These are phyloP conservation scores for Drymodes brunneopygia DNA, from an alignment of 2,113 vertebrate genomes.

Conservation along the genomic window DNA sequence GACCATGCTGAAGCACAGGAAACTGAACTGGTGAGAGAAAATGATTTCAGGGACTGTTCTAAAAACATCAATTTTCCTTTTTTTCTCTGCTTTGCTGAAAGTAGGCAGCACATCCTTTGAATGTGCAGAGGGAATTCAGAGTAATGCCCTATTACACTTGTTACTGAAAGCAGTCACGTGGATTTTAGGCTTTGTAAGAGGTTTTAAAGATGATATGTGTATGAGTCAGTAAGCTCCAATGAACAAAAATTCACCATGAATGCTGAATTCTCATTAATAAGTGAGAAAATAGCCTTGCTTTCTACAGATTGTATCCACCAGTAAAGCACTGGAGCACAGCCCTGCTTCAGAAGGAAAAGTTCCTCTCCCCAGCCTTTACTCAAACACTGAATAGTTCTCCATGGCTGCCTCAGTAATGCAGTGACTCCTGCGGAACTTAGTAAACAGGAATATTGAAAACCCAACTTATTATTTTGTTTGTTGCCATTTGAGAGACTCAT, in stretches of 20 bases:
- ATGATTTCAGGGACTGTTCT: neutral
- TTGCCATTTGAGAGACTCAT: conserved; percentile 34
- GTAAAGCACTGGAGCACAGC: neutral
- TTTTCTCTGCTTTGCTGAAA: neutral
- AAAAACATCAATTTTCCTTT: neutral
- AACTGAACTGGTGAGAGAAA: neutral
- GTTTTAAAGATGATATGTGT: neutral
- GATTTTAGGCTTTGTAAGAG: neutral
- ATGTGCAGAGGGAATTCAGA: neutral
- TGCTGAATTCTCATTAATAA: neutral
- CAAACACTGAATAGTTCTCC: neutral
- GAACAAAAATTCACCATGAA: neutral
- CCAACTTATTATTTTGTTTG: conserved; percentile 44
- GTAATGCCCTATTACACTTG: neutral
- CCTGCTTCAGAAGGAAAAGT: neutral
- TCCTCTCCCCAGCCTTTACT: neutral
- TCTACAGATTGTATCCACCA: neutral
- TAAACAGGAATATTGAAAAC: conserved; percentile 58
- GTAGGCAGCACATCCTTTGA: neutral
- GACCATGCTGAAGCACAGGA: neutral
- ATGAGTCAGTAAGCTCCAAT: neutral
- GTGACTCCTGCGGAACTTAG: conserved; percentile 6
- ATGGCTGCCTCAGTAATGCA: neutral
- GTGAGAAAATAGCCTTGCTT: neutral
- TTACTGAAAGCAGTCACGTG: neutral